A percentile compares a stretch with the other conserved stretches of the same genome.
Evolutionary conservation across 2,888 invertebrate genomes (phyloP).

Genomic region (Dioctria rufipes): DNA sequence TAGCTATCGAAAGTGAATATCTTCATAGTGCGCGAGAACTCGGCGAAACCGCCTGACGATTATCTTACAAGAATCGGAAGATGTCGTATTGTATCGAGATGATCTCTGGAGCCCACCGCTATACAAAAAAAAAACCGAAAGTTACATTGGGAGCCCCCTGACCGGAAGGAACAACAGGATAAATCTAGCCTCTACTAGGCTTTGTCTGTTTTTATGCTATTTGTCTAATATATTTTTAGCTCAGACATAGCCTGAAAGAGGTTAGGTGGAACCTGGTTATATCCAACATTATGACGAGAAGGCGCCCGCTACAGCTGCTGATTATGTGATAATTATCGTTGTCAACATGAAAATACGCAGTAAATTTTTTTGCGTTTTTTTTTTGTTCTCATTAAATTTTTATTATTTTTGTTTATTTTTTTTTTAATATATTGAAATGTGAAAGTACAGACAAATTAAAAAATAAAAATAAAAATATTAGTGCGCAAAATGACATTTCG

Average conservation of each 20-base stretch:
- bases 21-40: background rate
- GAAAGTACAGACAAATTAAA: background rate
- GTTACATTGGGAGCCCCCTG: too few relatives aligned
- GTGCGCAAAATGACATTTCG: background rate
- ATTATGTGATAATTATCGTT: constrained; percentile 6
- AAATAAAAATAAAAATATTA: too few relatives aligned
- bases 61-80: too few relatives aligned
- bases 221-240: constrained; percentile 48
- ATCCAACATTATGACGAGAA: constrained; percentile 57
- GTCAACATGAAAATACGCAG: background rate
- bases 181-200: constrained; percentile 78
- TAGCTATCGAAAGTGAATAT: constrained; percentile 4
- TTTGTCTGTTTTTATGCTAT: constrained; percentile 73
- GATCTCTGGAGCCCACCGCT: too few relatives aligned
- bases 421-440: background rate
- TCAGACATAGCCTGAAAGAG: constrained; percentile 78
- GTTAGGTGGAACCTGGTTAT: constrained; percentile 74
- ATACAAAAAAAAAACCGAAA: background rate
- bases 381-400: too few relatives aligned
- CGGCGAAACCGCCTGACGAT: background rate
- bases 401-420: too few relatives aligned
- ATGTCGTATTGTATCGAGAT: too few relatives aligned
- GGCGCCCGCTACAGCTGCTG: background rate
- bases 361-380: background rate
- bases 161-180: constrained; percentile 61